These are phyloP conservation scores for Subanguina moxae DNA, from an alignment of 1,140 invertebrate genomes.

Conservation along the genomic window DNA sequence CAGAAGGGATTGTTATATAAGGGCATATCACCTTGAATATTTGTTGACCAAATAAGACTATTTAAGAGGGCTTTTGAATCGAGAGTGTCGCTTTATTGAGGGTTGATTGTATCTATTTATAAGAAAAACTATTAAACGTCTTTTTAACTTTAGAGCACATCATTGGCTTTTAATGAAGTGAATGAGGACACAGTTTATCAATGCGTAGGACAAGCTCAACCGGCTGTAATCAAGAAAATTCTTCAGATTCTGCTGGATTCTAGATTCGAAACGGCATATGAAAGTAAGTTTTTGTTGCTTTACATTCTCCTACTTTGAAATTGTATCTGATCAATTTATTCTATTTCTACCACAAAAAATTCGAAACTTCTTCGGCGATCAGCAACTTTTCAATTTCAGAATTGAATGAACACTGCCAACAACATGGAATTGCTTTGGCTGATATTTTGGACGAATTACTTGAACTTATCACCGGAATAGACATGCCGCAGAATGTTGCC, in stretches of 20 bases:
- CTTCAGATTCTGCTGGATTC: conserved; percentile 49
- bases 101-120: neutral
- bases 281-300: conserved; percentile 38
- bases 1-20: neutral
- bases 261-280: conserved; percentile 35
- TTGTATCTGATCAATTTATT: too few species aligned
- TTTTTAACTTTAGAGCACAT: conserved; percentile 72
- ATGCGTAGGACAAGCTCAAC: conserved; percentile 90
- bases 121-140: neutral
- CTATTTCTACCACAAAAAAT: too few species aligned
- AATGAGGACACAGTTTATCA: conserved; percentile 87
- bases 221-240: conserved; percentile 74
- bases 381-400: conserved; percentile 34
- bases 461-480: conserved; percentile 39
- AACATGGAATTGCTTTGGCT: conserved; percentile 43
- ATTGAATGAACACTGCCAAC: conserved; percentile 24
- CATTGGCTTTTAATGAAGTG: conserved; percentile 75
- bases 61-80: too few species aligned
- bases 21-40: conserved; percentile 7
- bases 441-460: conserved; percentile 49
- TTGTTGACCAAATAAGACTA: neutral
- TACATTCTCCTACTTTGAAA: too few species aligned
- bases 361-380: too few species aligned
- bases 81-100: neutral
- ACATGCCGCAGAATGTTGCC: conserved; percentile 33